Base-by-base conservation (phyloP, 1,140 invertebrate genomes). In the Panonychus citri region DNA sequence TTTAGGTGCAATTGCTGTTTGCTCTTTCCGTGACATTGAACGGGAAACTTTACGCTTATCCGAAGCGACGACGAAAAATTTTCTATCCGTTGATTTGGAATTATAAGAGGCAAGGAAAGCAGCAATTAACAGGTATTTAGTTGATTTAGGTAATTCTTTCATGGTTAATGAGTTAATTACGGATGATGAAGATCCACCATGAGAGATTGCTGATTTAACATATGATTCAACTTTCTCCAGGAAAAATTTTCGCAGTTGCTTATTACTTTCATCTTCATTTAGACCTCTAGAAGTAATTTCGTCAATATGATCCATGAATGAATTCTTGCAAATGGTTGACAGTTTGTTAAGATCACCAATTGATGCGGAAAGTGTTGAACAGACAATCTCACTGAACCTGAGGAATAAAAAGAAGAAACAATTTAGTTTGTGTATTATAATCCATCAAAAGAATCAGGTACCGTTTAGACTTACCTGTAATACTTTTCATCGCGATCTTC, bases 41-140 rank as follows among this genome's bases (percentile, higher is more conserved):
- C 43, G 43, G 19, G 43, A 15, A 10, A 46, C 21, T 53, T 34
- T 52, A 12, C 26, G 8, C 17, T 30, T 46, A 10, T 48, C 56
- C 2, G 57, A 27, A 24, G 34, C n/a, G 63, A 69, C 68, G 17
- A 62, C 60, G 62, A 71, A 70, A 59, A 69, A 68, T 54, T 80
- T 72, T 65, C 81, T 84, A 66, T 91, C 87, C 62, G 82, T 78
- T 64, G 83, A 86, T 0, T 79, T 74, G 0, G 85, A 82, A 70
- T 90, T 90, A 63, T 90, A 84, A 25, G 86, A 90, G 1, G 87
- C 86, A 53, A 93, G 69, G 67, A 85, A 91, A 5, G 84, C 81
- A 26, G 86, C 83, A 26, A 91, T 83, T 5, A 93, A 69, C 34
- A 93, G 71, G 67, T 78, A 89, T 67, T 90, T 90, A 0, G 81